Evolutionary conservation across 2,888 invertebrate species (phyloP), one percentile per base, ranked within the genome.

Genomic region (Zygogramma bicolorata): DNA sequence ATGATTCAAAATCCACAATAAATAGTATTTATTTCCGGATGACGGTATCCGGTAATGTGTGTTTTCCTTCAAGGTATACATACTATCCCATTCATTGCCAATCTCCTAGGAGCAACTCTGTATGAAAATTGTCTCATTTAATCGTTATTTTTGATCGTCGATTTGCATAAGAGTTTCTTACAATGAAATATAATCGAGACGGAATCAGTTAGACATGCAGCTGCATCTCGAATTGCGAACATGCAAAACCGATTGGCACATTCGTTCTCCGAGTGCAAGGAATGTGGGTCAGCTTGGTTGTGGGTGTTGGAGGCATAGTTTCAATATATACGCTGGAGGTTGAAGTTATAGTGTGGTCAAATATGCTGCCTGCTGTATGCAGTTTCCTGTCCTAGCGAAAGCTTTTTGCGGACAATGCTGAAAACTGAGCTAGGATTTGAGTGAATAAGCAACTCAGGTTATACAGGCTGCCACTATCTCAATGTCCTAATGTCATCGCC

Each of bases 131-230:
- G 25, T 4, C 25, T 1, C 13, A 46, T 46, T 6, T 22, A n/a
- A 25, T 25, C 53, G 53, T 27, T 53, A 68, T 62, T 53, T 61
- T 61, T 68, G 61, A 68, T 53, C 31, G 29, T 62, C 13, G 61
- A 68, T 68, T 61, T 68, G 68, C 68, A 49, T 63, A 69, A 63
- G 69, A 63, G 58, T 31, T 38, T 62, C 38, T 18, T 20, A 46
- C 13, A 63, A 57, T 58, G 63, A 62, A 63, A 18, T 42, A 57
- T 31, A 63, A 42, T 53, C 42, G 57, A 59, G 34, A 27, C 46
- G 31, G 63, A 70, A 65, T 70, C 65, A 65, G 65, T 70, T 70
- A 65, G 65, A 46, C 29, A 59, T 65, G 65, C 70, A 70, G 70
- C 65, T 70, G 70, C 65, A 65, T 63, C 70, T 70, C 49, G 65